Evolutionary conservation across 1,140 invertebrate genomes (phyloP).

Genomic region (Calephelis virginiensis): DNA sequence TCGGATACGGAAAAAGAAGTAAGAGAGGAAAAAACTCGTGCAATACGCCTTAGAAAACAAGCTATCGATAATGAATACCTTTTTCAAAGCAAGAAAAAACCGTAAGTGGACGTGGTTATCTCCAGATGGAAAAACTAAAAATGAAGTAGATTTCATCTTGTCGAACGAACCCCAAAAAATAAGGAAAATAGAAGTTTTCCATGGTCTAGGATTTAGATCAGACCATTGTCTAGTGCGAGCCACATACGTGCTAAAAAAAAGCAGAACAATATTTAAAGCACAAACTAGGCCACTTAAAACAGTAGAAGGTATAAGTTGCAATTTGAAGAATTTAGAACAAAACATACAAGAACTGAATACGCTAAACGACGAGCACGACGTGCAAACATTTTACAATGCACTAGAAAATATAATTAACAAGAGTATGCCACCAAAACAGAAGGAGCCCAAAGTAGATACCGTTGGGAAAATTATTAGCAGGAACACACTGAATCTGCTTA

Average conservation of each 20-base stretch:
- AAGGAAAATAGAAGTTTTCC: constrained; percentile 27
- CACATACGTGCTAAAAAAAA: constrained; percentile 18
- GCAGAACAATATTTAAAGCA: not conserved
- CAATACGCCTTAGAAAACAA: constrained; percentile 33
- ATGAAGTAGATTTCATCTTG: constrained; percentile 33
- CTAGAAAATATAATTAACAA: constrained; percentile 9
- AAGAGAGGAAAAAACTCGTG: constrained; percentile 27
- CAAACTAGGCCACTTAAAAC: constrained; percentile 9
- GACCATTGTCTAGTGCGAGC: constrained; percentile 19
- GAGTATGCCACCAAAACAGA: not conserved
- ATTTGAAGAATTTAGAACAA: not conserved
- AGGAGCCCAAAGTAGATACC: not conserved
- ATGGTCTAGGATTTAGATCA: constrained; percentile 20
- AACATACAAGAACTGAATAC: constrained; percentile 7
- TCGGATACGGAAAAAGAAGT: constrained; percentile 31
- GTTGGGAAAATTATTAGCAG: constrained; percentile 15
- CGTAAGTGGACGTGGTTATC: constrained; percentile 32
- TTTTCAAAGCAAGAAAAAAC: constrained; percentile 32
- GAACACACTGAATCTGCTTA: constrained; percentile 19
- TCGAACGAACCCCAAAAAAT: constrained; percentile 21
- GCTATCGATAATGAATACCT: constrained; percentile 28
- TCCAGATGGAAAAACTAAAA: constrained; percentile 26
- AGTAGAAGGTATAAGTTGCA: constrained; percentile 17
- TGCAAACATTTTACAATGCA: constrained; percentile 7
- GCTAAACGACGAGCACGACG: constrained; percentile 1